phyloP scores from a whole-genome alignment of 2,113 vertebrate species.

The Ciconia stormi region DNA sequence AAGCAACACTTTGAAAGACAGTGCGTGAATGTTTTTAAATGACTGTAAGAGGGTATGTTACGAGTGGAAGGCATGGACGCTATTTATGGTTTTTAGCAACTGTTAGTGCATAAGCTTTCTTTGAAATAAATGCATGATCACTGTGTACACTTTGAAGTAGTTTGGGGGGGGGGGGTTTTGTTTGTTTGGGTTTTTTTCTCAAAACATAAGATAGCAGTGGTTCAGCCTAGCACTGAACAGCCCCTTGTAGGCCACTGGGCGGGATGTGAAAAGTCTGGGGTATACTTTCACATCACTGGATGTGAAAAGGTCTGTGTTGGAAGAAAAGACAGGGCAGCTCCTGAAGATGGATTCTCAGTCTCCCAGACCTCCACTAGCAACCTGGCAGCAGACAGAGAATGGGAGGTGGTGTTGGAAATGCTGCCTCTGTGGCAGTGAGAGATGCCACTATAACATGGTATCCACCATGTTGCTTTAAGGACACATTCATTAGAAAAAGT shows the following conservation, averaged over 20 bases:
- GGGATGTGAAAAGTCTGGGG: neutral
- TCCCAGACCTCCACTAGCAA: neutral
- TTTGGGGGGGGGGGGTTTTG: too few species aligned
- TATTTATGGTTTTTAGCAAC: neutral
- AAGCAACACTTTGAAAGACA: neutral
- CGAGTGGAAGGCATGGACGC: neutral
- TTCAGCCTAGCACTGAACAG: neutral
- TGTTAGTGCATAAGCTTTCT: neutral
- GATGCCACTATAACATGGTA: accelerated
- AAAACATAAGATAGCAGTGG: accelerated
- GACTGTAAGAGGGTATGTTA: neutral
- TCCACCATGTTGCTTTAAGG: neutral
- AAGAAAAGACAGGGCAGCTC: neutral
- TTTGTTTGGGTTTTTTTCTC: neutral
- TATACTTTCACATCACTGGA: too few species aligned
- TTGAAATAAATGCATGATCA: neutral
- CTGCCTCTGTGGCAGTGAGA: neutral
- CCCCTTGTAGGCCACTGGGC: neutral
- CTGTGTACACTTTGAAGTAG: neutral
- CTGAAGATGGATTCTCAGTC: neutral
- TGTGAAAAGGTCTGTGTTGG: too few species aligned
- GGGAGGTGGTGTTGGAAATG: neutral
- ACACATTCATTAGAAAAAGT: neutral
- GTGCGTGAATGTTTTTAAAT: neutral
- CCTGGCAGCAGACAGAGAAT: neutral